A percentile compares a stretch with the other conserved stretches of the same genome.
Conservation (phyloP, 2,113 vertebrate species). For the Sinosuthora webbiana region DNA sequence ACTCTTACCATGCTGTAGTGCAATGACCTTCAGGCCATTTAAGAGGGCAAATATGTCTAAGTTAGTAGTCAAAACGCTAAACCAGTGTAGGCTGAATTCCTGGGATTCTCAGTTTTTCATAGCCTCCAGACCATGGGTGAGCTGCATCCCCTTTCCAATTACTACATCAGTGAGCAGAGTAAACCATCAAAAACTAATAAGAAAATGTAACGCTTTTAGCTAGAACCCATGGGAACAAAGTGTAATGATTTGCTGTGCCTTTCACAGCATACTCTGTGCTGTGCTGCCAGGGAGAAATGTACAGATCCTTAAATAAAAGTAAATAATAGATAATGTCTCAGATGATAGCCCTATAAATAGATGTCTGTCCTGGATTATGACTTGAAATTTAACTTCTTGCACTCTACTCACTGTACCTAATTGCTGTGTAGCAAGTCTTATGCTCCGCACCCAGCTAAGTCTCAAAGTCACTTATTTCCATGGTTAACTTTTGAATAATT, state of each 20-base stretch:
- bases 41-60: background rate
- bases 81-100: background rate
- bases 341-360: background rate
- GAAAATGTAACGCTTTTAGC: background rate
- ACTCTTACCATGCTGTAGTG: background rate
- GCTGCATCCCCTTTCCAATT: background rate
- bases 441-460: background rate
- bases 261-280: background rate
- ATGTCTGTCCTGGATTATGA: background rate
- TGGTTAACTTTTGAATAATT: background rate
- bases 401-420: background rate
- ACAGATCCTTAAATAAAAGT: slow-evolving; percentile 15
- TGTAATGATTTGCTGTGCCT: background rate
- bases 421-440: background rate
- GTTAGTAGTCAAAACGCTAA: background rate
- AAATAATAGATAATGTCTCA: slow-evolving; percentile 3
- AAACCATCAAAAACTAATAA: background rate
- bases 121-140: background rate
- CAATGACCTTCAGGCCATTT: background rate
- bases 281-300: background rate
- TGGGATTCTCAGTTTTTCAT: background rate
- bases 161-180: background rate
- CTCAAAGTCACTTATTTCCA: slow-evolving; percentile 6
- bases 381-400: slow-evolving; percentile 27
- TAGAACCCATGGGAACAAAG: background rate